A percentile compares a stretch with the other conserved stretches of the same genome.
Evolutionary conservation across 2,888 invertebrate species (phyloP).

Genomic region (Caenorhabditis sp.): DNA sequence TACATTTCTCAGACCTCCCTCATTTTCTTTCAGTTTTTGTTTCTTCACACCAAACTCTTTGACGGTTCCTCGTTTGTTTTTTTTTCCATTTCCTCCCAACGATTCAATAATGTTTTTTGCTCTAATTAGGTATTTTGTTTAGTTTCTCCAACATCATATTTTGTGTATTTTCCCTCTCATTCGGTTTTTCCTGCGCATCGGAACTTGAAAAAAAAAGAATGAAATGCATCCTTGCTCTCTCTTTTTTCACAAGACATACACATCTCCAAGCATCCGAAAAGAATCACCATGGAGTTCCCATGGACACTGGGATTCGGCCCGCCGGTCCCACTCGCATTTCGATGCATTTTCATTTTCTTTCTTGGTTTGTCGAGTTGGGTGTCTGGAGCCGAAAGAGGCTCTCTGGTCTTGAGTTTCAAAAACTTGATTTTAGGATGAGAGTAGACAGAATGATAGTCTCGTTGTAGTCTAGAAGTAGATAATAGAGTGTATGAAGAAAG

Average conservation of each 20-base stretch:
- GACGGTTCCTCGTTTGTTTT: slow-evolving; percentile 38
- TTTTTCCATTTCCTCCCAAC: slow-evolving; percentile 25
- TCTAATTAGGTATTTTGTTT: slow-evolving; percentile 12
- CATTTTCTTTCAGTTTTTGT: slow-evolving; percentile 17
- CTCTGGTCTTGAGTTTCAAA: no score
- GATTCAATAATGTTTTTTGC: slow-evolving; percentile 26
- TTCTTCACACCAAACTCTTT: slow-evolving; percentile 1
- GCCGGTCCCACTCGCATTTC: slow-evolving; percentile 5
- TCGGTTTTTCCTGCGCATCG: slow-evolving; percentile 36
- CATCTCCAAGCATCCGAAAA: no score
- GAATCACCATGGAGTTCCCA: slow-evolving; percentile 41
- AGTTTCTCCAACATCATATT: slow-evolving; percentile 19
- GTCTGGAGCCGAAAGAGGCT: no score
- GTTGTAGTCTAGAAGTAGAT: no score
- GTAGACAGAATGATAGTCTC: no score
- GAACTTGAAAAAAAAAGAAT: slow-evolving; percentile 34
- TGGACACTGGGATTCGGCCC: slow-evolving; percentile 21
- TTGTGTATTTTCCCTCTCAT: slow-evolving; percentile 35
- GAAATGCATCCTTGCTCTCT: background rate
- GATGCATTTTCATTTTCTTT: background rate
- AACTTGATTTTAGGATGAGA: no score
- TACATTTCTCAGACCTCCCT: slow-evolving; percentile 11
- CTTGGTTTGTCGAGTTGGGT: background rate
- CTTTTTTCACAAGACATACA: no score
- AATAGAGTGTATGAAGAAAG: no score